Base-by-base conservation (phyloP, 2,797 vertebrate genomes). In the Bothrops alternatus region DNA sequence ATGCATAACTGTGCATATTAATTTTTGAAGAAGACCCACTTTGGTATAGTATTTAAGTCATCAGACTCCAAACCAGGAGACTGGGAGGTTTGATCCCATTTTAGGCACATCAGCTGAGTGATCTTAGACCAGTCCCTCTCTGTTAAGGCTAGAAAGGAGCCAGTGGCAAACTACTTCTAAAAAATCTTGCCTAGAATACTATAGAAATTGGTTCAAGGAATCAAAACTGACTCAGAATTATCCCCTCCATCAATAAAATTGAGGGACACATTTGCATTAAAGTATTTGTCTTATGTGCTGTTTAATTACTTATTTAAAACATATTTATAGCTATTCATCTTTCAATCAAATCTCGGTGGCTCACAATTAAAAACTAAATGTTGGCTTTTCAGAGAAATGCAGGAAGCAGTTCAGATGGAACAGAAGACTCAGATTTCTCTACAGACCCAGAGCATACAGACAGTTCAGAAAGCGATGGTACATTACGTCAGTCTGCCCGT, bases 371-470 rank as follows among this genome's bases (percentile, higher is more conserved):
- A 69, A 18, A 73, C 65, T 73, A 73, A 73, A 73, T 37, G n/a
- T 82, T 96, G 97, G 32, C 85, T 42, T 97, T 95, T 95, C 96
- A 99, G 99, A 98, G 99, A 97, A 99, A 98, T 56, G 98, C 99
- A 85, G 99, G 99, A 88, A 99, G 99, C 94, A 99, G 99, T 96
- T 99, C 99, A 47, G 99, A 99, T 92, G 99, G 99, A 42, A 99
- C 99, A 0, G 99, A 99, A 97, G 99, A 99, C 97, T 99, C 99
- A 0, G 99, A 99, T 97, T 99, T 99, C 92, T 99, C 99, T 28
- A 99, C 98, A 88, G 99, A 99, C 86, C 98, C 98, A 0, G 99
- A 99, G 94, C 99, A 99, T 94, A 99, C 99, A 10, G 99, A 99
- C 97, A 99, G 99, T 96, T 99, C 99, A 0, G 99, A 99, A 95